These are phyloP conservation scores for Spatulosminthurus flaviceps DNA, from an alignment of 2,888 invertebrate genomes.

Conservation along the genomic window DNA sequence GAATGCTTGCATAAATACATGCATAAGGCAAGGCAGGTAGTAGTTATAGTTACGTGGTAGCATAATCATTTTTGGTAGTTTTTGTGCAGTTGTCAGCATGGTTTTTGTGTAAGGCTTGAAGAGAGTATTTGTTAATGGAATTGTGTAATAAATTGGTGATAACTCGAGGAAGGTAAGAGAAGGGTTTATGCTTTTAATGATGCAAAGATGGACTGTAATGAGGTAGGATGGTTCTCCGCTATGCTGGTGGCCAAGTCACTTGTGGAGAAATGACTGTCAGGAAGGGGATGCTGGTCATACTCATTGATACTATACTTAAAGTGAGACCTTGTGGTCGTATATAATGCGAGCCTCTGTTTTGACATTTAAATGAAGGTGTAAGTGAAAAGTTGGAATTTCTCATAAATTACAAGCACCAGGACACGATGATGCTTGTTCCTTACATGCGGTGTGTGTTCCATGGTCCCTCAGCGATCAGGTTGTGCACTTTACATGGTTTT, in stretches of 20 bases:
- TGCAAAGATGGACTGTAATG: neutral
- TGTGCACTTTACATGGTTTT: conserved; percentile 3
- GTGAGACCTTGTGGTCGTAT: neutral
- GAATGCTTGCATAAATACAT: too few relatives aligned
- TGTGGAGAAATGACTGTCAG: conserved; percentile 6
- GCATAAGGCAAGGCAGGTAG: too few relatives aligned
- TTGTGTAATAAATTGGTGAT: neutral
- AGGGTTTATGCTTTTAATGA: neutral
- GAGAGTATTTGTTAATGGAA: too few relatives aligned
- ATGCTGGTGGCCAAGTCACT: conserved; percentile 44
- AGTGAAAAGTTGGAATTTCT: conserved; percentile 45
- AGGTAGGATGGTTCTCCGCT: neutral
- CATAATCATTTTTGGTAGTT: too few relatives aligned
- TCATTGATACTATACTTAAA: conserved; percentile 1
- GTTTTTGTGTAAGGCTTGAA: too few relatives aligned
- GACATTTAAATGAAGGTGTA: conserved; percentile 43
- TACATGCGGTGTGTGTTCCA: neutral
- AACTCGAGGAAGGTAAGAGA: neutral
- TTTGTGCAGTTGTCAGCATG: too few relatives aligned
- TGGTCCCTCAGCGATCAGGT: neutral
- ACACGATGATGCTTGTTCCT: neutral
- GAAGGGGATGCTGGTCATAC: neutral
- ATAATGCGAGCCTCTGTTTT: conserved; percentile 40
- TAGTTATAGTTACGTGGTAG: too few relatives aligned
- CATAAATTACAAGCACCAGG: conserved; percentile 37